A percentile compares a stretch with the other conserved stretches of the same genome.
Evolutionary conservation across 2,888 invertebrate genomes (phyloP).

Genomic region (Polymixis lichenea): DNA sequence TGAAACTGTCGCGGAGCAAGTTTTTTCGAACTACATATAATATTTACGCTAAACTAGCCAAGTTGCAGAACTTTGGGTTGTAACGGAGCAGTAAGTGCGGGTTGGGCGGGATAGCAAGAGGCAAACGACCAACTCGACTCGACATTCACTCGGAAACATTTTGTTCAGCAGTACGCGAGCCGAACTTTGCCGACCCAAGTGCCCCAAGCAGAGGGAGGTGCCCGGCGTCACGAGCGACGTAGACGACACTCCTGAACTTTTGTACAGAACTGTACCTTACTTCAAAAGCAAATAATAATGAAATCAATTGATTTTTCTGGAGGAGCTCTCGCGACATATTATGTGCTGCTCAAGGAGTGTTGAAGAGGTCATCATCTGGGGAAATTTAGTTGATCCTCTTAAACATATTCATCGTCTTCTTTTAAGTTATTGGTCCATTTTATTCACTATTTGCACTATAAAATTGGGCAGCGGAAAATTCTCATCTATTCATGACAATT

Average conservation of each 20-base stretch:
- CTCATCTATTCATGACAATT: neutral
- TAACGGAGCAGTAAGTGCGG: slow-evolving; percentile 19
- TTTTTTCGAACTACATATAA: slow-evolving; percentile 16
- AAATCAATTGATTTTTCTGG: neutral
- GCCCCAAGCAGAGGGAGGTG: neutral
- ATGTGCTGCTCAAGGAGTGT: neutral
- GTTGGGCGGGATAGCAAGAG: neutral
- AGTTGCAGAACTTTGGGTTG: slow-evolving; percentile 36
- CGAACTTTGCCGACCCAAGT: slow-evolving; percentile 22
- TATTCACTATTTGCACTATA: neutral
- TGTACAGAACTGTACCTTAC: neutral
- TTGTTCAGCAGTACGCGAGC: slow-evolving; percentile 21
- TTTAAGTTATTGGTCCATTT: neutral
- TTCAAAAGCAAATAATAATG: neutral
- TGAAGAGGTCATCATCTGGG: too few relatives aligned
- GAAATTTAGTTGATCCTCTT: neutral
- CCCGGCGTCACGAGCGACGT: neutral
- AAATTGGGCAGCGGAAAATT: neutral
- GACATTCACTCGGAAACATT: slow-evolving; percentile 41
- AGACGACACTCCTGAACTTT: neutral
- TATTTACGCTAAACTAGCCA: slow-evolving; percentile 50
- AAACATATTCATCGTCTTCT: neutral
- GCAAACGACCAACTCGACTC: slow-evolving; percentile 9
- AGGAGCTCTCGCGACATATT: neutral
- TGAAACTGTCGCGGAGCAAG: slow-evolving; percentile 6